Evolutionary conservation across 2,888 invertebrate species (phyloP), one percentile per base, ranked within the genome.

Genomic region (Sepiola atlantica): DNA sequence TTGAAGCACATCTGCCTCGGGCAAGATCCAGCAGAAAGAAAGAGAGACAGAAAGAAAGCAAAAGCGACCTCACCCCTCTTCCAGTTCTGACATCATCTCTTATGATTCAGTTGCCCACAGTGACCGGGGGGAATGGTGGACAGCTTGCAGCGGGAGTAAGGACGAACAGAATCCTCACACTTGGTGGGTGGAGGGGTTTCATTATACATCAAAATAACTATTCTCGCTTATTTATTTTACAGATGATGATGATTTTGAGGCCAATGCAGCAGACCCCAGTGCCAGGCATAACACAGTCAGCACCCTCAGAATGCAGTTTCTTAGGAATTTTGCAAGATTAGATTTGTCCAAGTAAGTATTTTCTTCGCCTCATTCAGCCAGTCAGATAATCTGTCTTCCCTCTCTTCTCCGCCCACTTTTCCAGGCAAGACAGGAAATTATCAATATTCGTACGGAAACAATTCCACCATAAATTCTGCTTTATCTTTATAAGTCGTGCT

Each of bases 311-410:
- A 95, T 95, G 93, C 95, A 95, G 92, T 95, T 96, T 92, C 93
- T 95, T 45, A 96, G 95, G 95, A 96, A 97, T 94, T 96, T 97
- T 95, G 95, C 96, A 20, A 95, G 95, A 57, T 95, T 97, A 14
- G 96, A 97, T 95, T 95, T 96, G 28, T 96, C 96, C 32, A 96
- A 95, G 97, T 97, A 95, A 94, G 95, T 94, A 77, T 77, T 77
- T 77, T n/a, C 77, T 77, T 77, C 14, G n/a, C n/a, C 32, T 77
- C 16, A 18, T 77, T 77, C n/a, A 77, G 77, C n/a, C 1, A 3
- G n/a, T 77, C n/a, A n/a, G 77, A 77, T n/a, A n/a, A 77, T 28
- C n/a, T 0, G 1, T 16, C 77, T 21, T 28, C 28, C 6, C 61
- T 24, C 61, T 8, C 61, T 24, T 21, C 28, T 12, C 28, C 92